Evolutionary conservation across 2,113 vertebrate genomes (phyloP).

Genomic region (Carlito syrichta): DNA sequence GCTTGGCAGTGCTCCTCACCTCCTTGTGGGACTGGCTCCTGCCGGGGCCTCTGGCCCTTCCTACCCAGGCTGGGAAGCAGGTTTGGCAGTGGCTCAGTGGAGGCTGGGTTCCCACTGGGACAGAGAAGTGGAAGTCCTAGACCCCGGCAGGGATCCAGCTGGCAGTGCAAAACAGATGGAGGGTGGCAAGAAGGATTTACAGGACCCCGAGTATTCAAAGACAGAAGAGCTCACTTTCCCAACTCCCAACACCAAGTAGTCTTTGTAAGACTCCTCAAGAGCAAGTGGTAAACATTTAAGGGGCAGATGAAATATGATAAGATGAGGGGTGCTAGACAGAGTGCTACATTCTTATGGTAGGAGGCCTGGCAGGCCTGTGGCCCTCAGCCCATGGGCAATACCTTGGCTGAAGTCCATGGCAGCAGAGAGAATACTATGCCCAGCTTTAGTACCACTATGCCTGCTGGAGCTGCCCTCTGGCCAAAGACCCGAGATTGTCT

Average conservation of each 20-base stretch:
- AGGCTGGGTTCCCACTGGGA: neutral
- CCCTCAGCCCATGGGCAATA: neutral
- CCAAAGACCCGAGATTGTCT: neutral
- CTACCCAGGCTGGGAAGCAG: neutral
- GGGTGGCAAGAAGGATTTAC: neutral
- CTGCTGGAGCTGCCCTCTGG: neutral
- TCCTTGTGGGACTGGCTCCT: neutral
- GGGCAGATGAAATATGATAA: slow-evolving; percentile 17
- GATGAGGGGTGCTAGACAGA: slow-evolving; percentile 50
- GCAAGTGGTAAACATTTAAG: slow-evolving; percentile 38
- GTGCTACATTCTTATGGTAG: slow-evolving; percentile 59
- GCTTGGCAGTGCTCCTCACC: neutral
- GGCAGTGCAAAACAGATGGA: slow-evolving; percentile 45
- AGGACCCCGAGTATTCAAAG: slow-evolving; percentile 48
- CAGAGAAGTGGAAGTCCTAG: neutral
- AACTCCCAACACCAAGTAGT: neutral
- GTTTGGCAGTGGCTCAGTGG: slow-evolving; percentile 52
- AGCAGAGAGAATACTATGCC: neutral
- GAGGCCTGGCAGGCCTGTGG: slow-evolving; percentile 41
- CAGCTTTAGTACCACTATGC: neutral
- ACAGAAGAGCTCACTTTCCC: slow-evolving; percentile 34
- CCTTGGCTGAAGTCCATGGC: slow-evolving; percentile 46
- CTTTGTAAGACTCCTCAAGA: slow-evolving; percentile 19
- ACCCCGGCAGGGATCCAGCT: neutral
- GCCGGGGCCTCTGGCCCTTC: neutral